These are phyloP conservation scores for Nymphalis polychloros DNA, from an alignment of 2,888 invertebrate species.

Conservation along the genomic window DNA sequence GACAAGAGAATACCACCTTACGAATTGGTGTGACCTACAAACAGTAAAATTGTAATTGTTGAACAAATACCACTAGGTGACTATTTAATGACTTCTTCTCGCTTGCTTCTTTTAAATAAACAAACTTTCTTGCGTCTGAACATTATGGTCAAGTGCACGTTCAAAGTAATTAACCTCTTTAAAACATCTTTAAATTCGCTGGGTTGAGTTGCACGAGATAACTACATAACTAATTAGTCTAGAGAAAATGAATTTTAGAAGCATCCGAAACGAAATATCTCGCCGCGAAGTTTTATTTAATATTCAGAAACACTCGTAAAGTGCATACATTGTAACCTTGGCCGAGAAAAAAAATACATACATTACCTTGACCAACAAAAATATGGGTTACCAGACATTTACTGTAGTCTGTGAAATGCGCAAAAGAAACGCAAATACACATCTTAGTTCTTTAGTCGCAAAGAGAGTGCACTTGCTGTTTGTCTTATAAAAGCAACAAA, in stretches of 20 bases:
- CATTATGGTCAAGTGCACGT: not conserved
- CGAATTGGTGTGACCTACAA: too few relatives aligned
- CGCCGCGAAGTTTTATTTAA: not conserved
- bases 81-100: not conserved
- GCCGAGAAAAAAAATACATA: conserved; percentile 4
- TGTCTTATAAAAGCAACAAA: conserved; percentile 3
- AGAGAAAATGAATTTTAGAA: not conserved
- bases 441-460: conserved; percentile 4
- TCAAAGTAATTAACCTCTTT: conserved; percentile 3
- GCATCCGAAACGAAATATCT: not conserved
- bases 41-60: too few relatives aligned
- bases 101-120: not conserved
- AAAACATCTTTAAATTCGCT: not conserved
- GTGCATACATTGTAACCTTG: conserved; percentile 25
- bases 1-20: too few relatives aligned
- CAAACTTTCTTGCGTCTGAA: not conserved
- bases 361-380: conserved; percentile 24
- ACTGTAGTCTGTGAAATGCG: conserved; percentile 3
- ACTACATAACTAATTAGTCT: not conserved
- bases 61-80: too few relatives aligned
- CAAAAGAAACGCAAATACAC: conserved; percentile 13
- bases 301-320: conserved; percentile 11
- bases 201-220: not conserved
- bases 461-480: not conserved
- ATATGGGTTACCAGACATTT: conserved; percentile 20